Percentiles rank a stretch among this genome's conserved stretches.
phyloP scores from a whole-genome alignment of 1,140 invertebrate genomes.

The Anastrepha ludens region DNA sequence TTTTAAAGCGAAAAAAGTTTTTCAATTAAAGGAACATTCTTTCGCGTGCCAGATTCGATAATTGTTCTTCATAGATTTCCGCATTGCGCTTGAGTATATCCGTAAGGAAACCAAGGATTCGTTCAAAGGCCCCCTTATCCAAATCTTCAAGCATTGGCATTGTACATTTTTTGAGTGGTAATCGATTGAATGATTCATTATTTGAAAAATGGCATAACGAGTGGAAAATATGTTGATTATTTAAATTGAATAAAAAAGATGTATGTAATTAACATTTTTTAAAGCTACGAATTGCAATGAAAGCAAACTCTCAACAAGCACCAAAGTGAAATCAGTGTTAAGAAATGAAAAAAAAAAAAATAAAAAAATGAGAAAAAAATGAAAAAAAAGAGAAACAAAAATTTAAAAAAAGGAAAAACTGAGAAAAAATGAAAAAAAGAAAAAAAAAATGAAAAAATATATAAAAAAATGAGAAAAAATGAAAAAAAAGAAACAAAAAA shows the following conservation, averaged over 20 bases:
- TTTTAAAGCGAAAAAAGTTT: not conserved
- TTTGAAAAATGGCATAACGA: not conserved
- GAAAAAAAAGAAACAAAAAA: too few species aligned
- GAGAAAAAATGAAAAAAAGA: not conserved
- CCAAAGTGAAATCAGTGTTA: not conserved
- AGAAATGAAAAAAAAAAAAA: not conserved
- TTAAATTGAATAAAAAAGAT: slow-evolving; percentile 2
- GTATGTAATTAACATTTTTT: not conserved
- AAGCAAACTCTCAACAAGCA: too few species aligned
- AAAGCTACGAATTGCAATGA: not conserved
- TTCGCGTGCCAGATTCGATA: slow-evolving; percentile 54
- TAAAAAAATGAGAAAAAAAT: not conserved
- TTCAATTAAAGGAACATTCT: slow-evolving; percentile 13
- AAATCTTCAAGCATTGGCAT: slow-evolving; percentile 62
- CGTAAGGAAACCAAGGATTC: slow-evolving; percentile 70
- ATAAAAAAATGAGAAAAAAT: too few species aligned
- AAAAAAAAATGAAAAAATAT: too few species aligned
- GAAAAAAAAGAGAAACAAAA: not conserved
- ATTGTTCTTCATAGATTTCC: slow-evolving; percentile 56
- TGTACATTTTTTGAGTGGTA: not conserved
- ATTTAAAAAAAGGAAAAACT: slow-evolving; percentile 6
- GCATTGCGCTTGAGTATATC: slow-evolving; percentile 72
- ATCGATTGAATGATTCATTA: slow-evolving; percentile 31
- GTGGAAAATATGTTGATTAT: not conserved
- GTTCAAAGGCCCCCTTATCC: slow-evolving; percentile 69